Conservation (phyloP, 2,888 invertebrate species). For the Diogma glabrata region DNA sequence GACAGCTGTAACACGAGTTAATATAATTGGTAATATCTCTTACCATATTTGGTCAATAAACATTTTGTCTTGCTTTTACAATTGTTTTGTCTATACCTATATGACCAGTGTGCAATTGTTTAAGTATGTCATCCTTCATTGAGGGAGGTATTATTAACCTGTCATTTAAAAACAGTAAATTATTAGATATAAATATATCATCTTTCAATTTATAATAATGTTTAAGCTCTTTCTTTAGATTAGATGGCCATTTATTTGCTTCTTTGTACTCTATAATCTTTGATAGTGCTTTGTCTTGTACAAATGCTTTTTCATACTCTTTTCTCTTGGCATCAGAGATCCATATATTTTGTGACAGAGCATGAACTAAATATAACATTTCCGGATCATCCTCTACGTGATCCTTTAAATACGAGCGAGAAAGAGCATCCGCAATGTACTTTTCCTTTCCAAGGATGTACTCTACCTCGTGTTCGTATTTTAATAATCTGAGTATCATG, state of each 20-base stretch:
- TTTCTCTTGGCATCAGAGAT: background rate
- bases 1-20: background rate
- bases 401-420: background rate
- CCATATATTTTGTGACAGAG: background rate
- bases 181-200: background rate
- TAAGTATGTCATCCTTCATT: background rate
- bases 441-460: constrained; percentile 7
- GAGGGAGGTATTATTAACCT: background rate
- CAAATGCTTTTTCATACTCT: background rate
- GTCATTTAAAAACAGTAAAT: constrained; percentile 5
- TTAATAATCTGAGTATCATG: constrained; percentile 11
- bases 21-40: background rate
- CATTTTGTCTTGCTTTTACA: background rate
- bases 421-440: background rate
- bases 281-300: background rate
- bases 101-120: constrained; percentile 8
- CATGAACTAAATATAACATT: background rate
- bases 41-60: constrained; percentile 10
- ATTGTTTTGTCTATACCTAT: constrained; percentile 10
- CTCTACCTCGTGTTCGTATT: constrained; percentile 8
- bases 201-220: constrained; percentile 11
- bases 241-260: background rate
- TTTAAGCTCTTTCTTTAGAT: background rate
- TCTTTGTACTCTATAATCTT: background rate
- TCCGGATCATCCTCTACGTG: background rate